phyloP scores from a whole-genome alignment of 2,113 vertebrate species.

The Chlorocebus sabaeus region DNA sequence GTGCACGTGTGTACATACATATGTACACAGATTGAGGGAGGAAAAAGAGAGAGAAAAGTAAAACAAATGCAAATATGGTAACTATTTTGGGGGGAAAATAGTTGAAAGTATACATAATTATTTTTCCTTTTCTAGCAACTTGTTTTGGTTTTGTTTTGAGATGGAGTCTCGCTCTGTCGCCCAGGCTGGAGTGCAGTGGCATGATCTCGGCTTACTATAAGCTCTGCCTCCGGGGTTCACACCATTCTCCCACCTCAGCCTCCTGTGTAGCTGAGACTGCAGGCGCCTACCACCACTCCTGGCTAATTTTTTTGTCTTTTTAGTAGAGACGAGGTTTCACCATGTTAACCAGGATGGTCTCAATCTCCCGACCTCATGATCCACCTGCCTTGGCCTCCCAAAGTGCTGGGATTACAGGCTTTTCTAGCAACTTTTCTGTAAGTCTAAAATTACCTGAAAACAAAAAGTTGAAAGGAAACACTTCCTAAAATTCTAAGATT shows the following conservation, averaged over 20 bases:
- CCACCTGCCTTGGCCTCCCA: no score
- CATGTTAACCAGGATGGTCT: no score
- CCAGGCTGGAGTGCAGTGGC: no score
- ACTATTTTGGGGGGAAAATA: background rate
- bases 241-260: no score
- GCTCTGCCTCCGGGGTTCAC: no score
- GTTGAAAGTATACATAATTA: background rate
- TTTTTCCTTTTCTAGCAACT: background rate
- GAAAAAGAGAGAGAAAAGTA: background rate
- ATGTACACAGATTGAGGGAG: background rate
- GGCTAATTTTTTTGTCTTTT: no score
- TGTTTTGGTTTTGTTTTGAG: background rate
- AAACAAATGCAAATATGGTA: background rate
- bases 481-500: background rate
- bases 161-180: no score
- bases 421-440: background rate
- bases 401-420: background rate
- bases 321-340: no score
- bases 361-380: no score
- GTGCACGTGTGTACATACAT: accelerated
- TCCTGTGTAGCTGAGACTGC: no score
- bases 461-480: background rate
- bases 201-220: no score
- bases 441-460: background rate
- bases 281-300: accelerated